Evolutionary conservation across 2,888 invertebrate species (phyloP).

Genomic region (Drosophila algonquin): DNA sequence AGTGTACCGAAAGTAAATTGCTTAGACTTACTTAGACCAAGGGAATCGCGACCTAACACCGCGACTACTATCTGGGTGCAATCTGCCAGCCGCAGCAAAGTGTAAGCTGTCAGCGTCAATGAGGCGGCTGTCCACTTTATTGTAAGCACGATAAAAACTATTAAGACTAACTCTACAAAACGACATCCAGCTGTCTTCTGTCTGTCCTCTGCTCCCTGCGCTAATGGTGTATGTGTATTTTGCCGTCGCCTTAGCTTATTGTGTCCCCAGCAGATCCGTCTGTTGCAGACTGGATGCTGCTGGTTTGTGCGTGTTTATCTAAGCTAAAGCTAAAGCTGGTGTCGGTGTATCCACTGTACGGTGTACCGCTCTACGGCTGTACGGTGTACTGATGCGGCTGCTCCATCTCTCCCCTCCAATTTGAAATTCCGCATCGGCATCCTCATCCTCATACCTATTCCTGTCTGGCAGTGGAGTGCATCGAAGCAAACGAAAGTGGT

Average conservation of each 20-base stretch:
- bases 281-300: background rate
- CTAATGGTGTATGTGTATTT: conserved; percentile 30
- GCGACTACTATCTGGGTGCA: background rate
- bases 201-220: background rate
- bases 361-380: background rate
- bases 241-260: conserved; percentile 26
- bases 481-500: conserved; percentile 25
- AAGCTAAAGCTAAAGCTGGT: conserved; percentile 12
- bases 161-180: conserved; percentile 50
- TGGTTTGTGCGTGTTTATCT: background rate
- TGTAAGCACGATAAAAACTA: conserved; percentile 67
- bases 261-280: conserved; percentile 19
- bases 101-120: conserved; percentile 22
- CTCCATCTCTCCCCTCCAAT: background rate
- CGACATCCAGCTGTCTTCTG: background rate
- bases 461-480: conserved; percentile 1
- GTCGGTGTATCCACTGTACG: background rate
- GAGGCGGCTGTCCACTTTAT: conserved; percentile 24
- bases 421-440: background rate
- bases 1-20: conserved; percentile 40
- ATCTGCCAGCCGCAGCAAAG: background rate
- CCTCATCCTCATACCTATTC: background rate
- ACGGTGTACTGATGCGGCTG: background rate
- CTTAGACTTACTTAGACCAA: conserved; percentile 30
- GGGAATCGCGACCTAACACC: conserved; percentile 30